Conservation (phyloP, 2,113 vertebrate genomes). For the Phalacrocorax brasilianus region DNA sequence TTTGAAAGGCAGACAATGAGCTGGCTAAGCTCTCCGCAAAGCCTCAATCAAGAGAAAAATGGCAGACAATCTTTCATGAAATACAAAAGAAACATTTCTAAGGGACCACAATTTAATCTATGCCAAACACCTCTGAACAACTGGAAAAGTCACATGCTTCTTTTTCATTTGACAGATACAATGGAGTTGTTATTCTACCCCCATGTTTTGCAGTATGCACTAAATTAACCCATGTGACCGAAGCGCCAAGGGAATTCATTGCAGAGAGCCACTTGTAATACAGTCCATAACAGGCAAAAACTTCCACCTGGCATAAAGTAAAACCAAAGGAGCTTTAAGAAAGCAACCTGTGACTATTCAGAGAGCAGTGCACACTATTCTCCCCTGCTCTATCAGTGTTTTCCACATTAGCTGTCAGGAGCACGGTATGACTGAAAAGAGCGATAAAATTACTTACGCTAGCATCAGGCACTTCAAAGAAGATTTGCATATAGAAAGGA, state of each 20-base stretch:
- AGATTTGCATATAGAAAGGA: background rate
- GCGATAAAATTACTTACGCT: background rate
- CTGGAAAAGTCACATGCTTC: slow-evolving; percentile 15
- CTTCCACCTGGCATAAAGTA: background rate
- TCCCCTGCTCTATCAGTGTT: background rate
- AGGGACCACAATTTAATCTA: slow-evolving; percentile 52
- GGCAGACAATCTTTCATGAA: slow-evolving; percentile 44
- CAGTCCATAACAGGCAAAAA: background rate
- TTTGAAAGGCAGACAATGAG: slow-evolving; percentile 63
- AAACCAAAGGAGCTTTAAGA: background rate
- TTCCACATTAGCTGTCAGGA: background rate
- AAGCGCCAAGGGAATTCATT: background rate
- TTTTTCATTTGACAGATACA: slow-evolving; percentile 20
- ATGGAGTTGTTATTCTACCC: slow-evolving; percentile 35
- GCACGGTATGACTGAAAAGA: background rate
- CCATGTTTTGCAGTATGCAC: background rate
- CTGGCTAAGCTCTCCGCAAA: background rate
- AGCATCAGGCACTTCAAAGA: background rate
- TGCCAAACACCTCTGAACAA: slow-evolving; percentile 58
- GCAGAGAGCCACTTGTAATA: background rate
- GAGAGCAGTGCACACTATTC: background rate
- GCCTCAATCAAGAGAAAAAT: slow-evolving; percentile 55
- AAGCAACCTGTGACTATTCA: background rate
- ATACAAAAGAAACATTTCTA: slow-evolving; percentile 43
- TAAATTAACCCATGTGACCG: background rate